Evolutionary conservation across 1,140 invertebrate genomes (phyloP), one percentile per base, ranked within the genome.

Genomic region (Cardiocondyla obscurior): DNA sequence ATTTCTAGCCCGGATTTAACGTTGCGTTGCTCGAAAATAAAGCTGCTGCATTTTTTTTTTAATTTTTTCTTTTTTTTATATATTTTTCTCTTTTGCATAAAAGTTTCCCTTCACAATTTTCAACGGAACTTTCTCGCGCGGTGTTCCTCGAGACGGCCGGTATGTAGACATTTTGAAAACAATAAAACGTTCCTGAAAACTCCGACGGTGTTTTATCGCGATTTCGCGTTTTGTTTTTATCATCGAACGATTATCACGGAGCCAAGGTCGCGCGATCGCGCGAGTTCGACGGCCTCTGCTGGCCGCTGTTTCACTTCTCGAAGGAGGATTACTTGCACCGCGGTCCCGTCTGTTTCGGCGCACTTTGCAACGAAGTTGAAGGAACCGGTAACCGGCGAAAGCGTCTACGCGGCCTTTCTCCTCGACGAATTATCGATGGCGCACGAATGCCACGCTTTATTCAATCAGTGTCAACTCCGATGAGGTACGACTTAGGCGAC

Each of bases 391-490:
- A 36, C 64, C 22, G 55, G 85, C 73, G 86, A 87, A 87, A 87
- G 86, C 85, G 86, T 55, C 39, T 87, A 58, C 28, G 42, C 46
- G 49, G 85, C 85, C 86, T 87, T 87, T 87, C 86, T 87, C 86
- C 76, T 84, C 55, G 69, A 70, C 60, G 69, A 81, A 83, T 86
- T 83, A 81, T 86, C 72, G 74, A 86, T 44, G 46, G 39, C 46
- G 72, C 22, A 25, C 46, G 25, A 67, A 7, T 19, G 25, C 25
- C 44, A 62, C 33, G 36, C 67, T 77, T 73, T 51, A 36, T 39
- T 22, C 30, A 69, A 58, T 76, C 70, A 19, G 42, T 64, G 44
- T 60, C 30, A 83, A 77, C 77, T 77, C 73, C 73, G 51, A 74
- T 7, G 53, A 42, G 3, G 44, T 36, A 67, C 30, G 60, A 58